Base-by-base conservation (phyloP, 2,888 invertebrate species). In the Agrotis exclamationis region DNA sequence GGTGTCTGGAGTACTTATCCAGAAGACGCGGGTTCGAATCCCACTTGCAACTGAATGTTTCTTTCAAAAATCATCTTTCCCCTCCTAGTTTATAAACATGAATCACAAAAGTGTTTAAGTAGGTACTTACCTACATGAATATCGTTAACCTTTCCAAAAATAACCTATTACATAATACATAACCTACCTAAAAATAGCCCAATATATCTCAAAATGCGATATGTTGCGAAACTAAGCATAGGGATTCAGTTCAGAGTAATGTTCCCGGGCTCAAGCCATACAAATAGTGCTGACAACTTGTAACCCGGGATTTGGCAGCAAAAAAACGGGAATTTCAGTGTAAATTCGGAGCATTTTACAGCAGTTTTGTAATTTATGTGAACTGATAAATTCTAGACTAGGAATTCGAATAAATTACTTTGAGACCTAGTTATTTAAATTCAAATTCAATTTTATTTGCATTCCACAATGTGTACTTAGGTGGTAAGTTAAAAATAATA, bases 231-330 rank as follows among this genome's bases (percentile, higher is more conserved):
- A 79, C 79, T 82, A 79, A 79, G 79, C 47, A 54, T 57, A 79
- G 79, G 79, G 79, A 67, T 79, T 82, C 73, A 64, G 60, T 28
- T 13, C 44, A 62, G 63, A 79, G 66, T 78, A 71, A 79, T 79
- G 73, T 78, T 81, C 58, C 62, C 64, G 64, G 39, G 50, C 53
- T 67, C 72, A 71, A 45, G 53, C 64, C 53, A 58, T 54, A 62
- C 64, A 64, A 74, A 64, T 78, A 79, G 79, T 82, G 71, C 60
- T 57, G 79, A 79, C 82, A 78, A 68, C 57, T 71, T 47, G n/a
- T 64, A 71, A 16, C 72, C 72, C 83, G 82, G 82, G 64, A 79
- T 79, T 71, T 62, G n/a, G 4, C 14, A 11, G 6, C 14, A 72
- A 82, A 82, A n/a, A 79, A 71, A 66, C 67, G 62, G 79, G 82